Evolutionary conservation across 1,140 invertebrate genomes (phyloP).

Genomic region (Charaxes varanes): DNA sequence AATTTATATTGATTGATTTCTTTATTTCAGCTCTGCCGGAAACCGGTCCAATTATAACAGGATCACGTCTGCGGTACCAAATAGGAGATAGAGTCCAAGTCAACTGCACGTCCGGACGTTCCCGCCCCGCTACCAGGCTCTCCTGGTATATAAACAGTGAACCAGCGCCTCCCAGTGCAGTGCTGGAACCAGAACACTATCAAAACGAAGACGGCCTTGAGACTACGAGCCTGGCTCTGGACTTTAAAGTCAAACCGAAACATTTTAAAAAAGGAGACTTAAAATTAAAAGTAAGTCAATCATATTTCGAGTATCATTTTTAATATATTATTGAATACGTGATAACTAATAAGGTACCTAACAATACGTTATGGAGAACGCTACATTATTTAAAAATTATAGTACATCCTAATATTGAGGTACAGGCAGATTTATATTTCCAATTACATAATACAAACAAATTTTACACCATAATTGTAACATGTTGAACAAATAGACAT

Average conservation of each 20-base stretch:
- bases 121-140: slow-evolving; percentile 87
- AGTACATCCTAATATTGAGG: too few species aligned
- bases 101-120: slow-evolving; percentile 88
- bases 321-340: too few species aligned
- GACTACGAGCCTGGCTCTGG: slow-evolving; percentile 80
- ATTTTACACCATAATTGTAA: too few species aligned
- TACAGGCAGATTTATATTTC: too few species aligned
- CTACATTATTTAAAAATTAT: too few species aligned
- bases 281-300: slow-evolving; percentile 84
- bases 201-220: slow-evolving; percentile 78
- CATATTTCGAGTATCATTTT: too few species aligned
- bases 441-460: too few species aligned
- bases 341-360: slow-evolving; percentile 6
- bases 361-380: too few species aligned
- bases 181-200: slow-evolving; percentile 46
- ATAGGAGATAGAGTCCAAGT: slow-evolving; percentile 86
- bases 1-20: slow-evolving; percentile 7
- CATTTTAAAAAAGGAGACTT: slow-evolving; percentile 89
- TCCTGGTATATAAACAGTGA: slow-evolving; percentile 93
- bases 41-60: slow-evolving; percentile 87
- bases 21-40: slow-evolving; percentile 82
- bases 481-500: too few species aligned
- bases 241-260: slow-evolving; percentile 83
- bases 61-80: slow-evolving; percentile 86
- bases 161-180: slow-evolving; percentile 75